Conservation (phyloP, 2,797 vertebrate genomes). For the Rhodeus uyekii region DNA sequence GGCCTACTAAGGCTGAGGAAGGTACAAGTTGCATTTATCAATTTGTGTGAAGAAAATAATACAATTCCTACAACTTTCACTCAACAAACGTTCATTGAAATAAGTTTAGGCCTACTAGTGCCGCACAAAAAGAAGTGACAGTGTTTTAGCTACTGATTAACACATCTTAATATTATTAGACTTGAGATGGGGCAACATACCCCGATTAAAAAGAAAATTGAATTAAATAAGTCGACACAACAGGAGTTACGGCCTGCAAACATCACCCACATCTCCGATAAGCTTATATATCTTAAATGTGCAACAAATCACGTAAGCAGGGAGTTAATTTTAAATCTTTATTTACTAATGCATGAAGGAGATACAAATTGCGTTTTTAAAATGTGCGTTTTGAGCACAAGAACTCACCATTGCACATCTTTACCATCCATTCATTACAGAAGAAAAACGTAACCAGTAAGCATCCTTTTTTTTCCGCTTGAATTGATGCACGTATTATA, state of each 20-base stretch:
- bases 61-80: neutral
- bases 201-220: no score
- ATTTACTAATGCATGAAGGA: neutral
- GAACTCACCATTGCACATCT: no score
- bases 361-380: neutral
- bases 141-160: neutral
- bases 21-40: constrained; percentile 3
- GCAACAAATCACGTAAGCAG: neutral
- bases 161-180: neutral
- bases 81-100: neutral
- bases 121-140: neutral
- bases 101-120: neutral
- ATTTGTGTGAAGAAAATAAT: constrained; percentile 6
- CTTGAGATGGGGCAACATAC: no score
- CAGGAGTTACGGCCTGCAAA: neutral
- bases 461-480: neutral
- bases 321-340: neutral
- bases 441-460: neutral
- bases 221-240: no score
- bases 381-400: neutral
- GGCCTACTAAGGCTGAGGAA: constrained; percentile 10
- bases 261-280: neutral
- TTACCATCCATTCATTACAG: neutral
- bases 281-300: neutral
- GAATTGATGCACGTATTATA: neutral